Percentiles rank a stretch among this genome's conserved stretches.
These are phyloP conservation scores for Fopius arisanus DNA, from an alignment of 1,140 invertebrate genomes.

Conservation along the genomic window DNA sequence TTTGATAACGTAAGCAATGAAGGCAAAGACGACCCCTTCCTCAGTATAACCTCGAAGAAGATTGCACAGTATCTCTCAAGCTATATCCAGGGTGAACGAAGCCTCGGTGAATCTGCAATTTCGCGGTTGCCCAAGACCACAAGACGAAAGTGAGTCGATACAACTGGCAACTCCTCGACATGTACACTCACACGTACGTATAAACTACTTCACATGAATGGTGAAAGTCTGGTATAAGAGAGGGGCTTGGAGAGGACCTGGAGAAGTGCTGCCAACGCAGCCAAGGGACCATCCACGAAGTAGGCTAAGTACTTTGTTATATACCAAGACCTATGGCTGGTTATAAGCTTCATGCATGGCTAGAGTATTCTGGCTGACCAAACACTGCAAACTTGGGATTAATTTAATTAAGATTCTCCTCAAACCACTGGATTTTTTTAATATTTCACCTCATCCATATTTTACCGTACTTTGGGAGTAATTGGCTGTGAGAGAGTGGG, in stretches of 20 bases:
- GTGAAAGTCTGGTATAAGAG: conserved; percentile 7
- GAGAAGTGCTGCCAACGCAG: conserved; percentile 4
- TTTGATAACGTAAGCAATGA: background rate
- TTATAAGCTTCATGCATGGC: background rate
- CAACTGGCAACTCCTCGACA: background rate
- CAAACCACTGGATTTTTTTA: too few species aligned
- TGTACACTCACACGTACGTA: conserved; percentile 4
- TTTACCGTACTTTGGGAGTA: too few species aligned
- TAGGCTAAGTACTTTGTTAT: conserved; percentile 42
- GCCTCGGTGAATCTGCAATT: conserved; percentile 1
- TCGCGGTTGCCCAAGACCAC: conserved; percentile 7
- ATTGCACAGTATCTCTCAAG: background rate
- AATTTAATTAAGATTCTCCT: background rate
- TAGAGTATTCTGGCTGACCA: background rate
- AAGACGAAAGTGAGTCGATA: background rate
- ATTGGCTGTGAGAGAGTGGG: too few species aligned
- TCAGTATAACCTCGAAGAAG: background rate
- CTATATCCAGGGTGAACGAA: background rate
- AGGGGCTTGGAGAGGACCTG: background rate
- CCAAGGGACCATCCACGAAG: conserved; percentile 41
- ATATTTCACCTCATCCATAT: too few species aligned
- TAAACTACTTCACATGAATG: conserved; percentile 13
- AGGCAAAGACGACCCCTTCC: background rate
- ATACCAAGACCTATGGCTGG: conserved; percentile 5
- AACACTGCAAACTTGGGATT: background rate